phyloP scores from a whole-genome alignment of 2,113 vertebrate species.

The Antechinus flavipes region DNA sequence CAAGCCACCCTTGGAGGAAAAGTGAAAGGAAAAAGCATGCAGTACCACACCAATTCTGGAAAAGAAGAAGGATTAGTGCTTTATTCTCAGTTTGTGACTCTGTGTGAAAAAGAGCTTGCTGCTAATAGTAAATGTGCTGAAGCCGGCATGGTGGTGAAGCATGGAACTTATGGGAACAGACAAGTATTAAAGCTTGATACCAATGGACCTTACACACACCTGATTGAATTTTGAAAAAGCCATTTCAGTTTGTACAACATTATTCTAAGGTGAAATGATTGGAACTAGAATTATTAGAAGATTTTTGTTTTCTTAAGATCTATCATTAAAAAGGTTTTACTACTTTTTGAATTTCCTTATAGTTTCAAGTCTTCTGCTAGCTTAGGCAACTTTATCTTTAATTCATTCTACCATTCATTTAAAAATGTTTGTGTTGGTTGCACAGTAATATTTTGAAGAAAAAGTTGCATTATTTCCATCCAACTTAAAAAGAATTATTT shows the following conservation, averaged over 20 bases:
- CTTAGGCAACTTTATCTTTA: conserved; percentile 7
- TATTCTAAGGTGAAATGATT: conserved; percentile 29
- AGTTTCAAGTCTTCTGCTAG: neutral
- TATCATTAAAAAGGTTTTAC: conserved; percentile 18
- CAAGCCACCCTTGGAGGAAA: conserved; percentile 95
- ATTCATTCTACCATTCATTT: neutral
- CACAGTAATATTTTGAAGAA: conserved; percentile 28
- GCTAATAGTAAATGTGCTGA: conserved; percentile 81
- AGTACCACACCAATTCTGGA: conserved; percentile 94
- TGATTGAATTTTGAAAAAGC: conserved; percentile 92
- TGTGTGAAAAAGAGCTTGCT: conserved; percentile 89
- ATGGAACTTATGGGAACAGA: conserved; percentile 95
- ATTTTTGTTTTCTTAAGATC: conserved; percentile 15
- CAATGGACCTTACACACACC: conserved; percentile 95
- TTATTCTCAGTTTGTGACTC: conserved; percentile 88
- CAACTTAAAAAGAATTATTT: neutral
- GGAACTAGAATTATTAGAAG: neutral
- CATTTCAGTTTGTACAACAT: neutral
- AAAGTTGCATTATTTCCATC: conserved; percentile 3
- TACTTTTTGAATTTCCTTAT: conserved; percentile 32
- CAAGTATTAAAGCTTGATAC: conserved; percentile 95
- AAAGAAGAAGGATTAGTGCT: conserved; percentile 93
- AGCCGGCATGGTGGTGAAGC: conserved; percentile 83
- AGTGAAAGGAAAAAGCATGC: conserved; percentile 91
- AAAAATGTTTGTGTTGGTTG: conserved; percentile 31